Evolutionary conservation across 2,113 vertebrate species (phyloP).

Genomic region (Charadrius vociferus): DNA sequence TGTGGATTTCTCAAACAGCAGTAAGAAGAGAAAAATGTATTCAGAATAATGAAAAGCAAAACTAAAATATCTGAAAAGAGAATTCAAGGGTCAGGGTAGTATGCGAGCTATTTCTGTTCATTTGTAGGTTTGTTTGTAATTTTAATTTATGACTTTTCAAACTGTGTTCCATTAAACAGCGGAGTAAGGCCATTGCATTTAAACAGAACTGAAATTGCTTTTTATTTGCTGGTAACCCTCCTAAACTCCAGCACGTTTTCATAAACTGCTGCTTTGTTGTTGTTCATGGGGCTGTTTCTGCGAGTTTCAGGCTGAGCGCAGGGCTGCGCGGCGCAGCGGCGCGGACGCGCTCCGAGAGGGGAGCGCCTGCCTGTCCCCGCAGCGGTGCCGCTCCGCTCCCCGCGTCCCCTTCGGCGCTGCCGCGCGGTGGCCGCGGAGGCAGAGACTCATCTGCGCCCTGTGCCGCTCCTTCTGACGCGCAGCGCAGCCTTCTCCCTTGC

Average conservation of each 20-base stretch:
- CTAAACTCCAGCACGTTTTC: too few relatives aligned
- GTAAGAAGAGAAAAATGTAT: not conserved
- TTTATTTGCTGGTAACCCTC: not conserved
- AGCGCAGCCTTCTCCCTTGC: not conserved
- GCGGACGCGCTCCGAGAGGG: too few relatives aligned
- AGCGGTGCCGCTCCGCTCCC: not conserved
- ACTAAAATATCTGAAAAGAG: not conserved
- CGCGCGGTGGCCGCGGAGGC: not conserved
- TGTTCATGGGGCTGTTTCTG: not conserved
- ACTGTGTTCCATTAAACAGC: not conserved
- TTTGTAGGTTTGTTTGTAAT: not conserved
- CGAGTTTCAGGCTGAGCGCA: accelerated
- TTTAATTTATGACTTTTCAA: not conserved
- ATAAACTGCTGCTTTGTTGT: not conserved
- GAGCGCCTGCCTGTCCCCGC: too few relatives aligned
- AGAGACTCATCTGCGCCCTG: not conserved
- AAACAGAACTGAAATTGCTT: not conserved
- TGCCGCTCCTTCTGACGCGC: not conserved
- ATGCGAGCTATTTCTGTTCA: not conserved
- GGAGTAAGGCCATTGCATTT: not conserved
- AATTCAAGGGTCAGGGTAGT: not conserved
- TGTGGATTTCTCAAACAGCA: not conserved
- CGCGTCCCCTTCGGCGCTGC: accelerated
- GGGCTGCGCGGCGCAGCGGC: too few relatives aligned
- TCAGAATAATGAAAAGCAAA: not conserved